phyloP scores from a whole-genome alignment of 2,797 vertebrate genomes.

The Acomys russatus region DNA sequence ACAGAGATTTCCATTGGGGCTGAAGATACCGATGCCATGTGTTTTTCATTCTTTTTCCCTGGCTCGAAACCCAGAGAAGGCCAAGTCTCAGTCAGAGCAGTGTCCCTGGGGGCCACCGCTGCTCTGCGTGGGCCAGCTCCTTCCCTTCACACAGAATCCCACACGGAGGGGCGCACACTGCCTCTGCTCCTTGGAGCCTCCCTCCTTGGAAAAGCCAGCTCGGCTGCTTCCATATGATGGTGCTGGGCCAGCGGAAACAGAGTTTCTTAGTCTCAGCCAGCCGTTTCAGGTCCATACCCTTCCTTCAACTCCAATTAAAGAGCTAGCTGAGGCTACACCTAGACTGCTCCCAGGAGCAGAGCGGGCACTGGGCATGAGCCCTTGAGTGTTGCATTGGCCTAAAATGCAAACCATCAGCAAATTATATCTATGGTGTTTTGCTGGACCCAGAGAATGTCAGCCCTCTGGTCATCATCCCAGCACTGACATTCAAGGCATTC shows the following conservation, averaged over 20 bases:
- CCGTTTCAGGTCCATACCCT: not conserved
- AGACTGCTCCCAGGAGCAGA: not conserved
- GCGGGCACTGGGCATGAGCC: not conserved
- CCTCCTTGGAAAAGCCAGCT: not conserved
- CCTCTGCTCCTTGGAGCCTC: not conserved
- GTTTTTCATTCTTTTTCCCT: slow-evolving; percentile 12
- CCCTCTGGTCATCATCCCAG: not conserved
- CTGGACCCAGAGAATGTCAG: not conserved
- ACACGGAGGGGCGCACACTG: not conserved
- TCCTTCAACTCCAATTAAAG: not conserved
- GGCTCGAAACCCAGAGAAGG: slow-evolving; percentile 32
- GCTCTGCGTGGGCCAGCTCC: not conserved
- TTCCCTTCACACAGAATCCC: not conserved
- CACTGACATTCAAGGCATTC: not conserved
- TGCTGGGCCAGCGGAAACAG: not conserved
- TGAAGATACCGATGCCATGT: not conserved
- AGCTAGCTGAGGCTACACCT: not conserved
- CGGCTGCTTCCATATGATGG: not conserved
- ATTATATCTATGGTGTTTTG: not conserved
- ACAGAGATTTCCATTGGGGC: not conserved
- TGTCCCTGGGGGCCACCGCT: not conserved
- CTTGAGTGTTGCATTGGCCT: not conserved
- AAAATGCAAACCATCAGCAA: not conserved
- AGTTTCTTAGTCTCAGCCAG: not conserved
- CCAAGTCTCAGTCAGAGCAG: not conserved